Evolutionary conservation across 2,888 invertebrate genomes (phyloP), one percentile per base, ranked within the genome.

Genomic region (Leptopilina syphax): DNA sequence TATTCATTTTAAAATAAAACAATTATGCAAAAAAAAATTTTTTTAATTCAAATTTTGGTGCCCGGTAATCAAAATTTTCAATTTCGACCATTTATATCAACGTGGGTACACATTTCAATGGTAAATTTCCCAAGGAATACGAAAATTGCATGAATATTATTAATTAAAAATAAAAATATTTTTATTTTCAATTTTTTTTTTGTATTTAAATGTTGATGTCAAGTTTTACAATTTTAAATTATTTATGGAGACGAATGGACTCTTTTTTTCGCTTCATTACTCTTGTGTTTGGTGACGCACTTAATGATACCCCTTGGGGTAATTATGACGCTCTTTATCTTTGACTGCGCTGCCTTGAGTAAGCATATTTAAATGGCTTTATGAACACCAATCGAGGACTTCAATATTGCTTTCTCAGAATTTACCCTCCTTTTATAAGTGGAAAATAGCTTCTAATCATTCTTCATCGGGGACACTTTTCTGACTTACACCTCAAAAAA

Each of bases 321-420:
- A 70, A 83, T 83, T 82, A 81, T 80, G 78, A 77, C 76, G 78
- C 77, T 79, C 78, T 81, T 85, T 83, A 84, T 84, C 85, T 85
- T 83, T 80, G 84, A 80, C 82, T 78, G 67, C 78, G 77, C 76
- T 70, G 76, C 50, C 81, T 81, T 76, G 81, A 81, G 83, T 77
- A 84, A 82, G 82, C 82, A 66, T 65, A 73, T 78, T 80, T 78
- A 80, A 63, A 63, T 79, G 77, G 54, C 70, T 65, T 34, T 70
- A n/a, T 65, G 10, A 57, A 44, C 68, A 67, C 65, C 12, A 3
- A n/a, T 34, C 34, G 41, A 57, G 73, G 57, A 57, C 57, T 44
- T 73, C 34, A 13, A 54, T 44, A 73, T 73, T 57, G 34, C 57
- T 57, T 73, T 73, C 73, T 34, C 13, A 73, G 57, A 73, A 73